Evolutionary conservation across 2,113 vertebrate genomes (phyloP), one percentile per base, ranked within the genome.

Genomic region (Salvelinus sp.): DNA sequence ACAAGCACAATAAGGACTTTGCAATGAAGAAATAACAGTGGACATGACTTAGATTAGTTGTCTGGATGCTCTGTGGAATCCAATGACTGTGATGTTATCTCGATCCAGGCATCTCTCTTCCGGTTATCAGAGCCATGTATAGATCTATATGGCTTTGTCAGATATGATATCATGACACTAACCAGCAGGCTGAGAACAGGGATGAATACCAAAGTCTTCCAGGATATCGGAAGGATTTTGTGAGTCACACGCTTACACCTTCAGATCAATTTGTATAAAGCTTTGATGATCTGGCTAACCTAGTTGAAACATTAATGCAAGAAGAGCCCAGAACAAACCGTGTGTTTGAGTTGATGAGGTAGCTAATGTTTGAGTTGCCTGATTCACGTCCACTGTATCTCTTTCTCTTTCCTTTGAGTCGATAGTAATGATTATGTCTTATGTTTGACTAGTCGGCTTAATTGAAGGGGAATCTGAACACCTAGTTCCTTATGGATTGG

Each of bases 1-100:
- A 44, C 78, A 92, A 85, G 91, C 89, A 92, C 91, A 92, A 86
- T 79, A 47, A 33, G 74, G 77, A 84, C 80, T 74, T 82, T 79
- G 82, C 83, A 86, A 83, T 76, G 64, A 58, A 90, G 84, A 87
- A 90, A 90, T 91, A 44, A 44, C 38, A 10, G 38, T 44, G 38
- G 38, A 44, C 38, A 10, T 33, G 4, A 33, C 30, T 33, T 33
- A 16, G 27, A 60, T 27, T 30, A 7, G 2, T 48, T 72, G 23
- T 9, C 16, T 23, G 38, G 50, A 50, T 58, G 44, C 20, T 13
- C 44, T 22, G 48, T 33, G 30, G 30, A 5, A 33, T 33, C 30
- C 47, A 14, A 14, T 48, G 47, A 48, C 10, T 48, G 47, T 48
- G 13, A 48, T 48, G 47, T 12, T 48, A 48, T 54, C 48, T 54